These are phyloP conservation scores for Listronotus oregonensis DNA, from an alignment of 1,140 invertebrate species.

Conservation along the genomic window DNA sequence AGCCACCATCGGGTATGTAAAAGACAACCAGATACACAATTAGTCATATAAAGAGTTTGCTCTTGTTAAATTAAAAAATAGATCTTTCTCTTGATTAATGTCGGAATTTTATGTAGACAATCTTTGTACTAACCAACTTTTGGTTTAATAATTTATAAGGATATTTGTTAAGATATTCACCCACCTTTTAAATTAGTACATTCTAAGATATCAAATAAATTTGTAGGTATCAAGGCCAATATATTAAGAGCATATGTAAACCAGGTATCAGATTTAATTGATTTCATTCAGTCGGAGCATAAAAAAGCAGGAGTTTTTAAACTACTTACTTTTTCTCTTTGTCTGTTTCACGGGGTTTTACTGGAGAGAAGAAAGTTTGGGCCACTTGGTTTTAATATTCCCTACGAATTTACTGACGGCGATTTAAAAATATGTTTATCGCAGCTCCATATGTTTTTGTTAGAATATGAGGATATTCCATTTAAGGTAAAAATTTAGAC, in stretches of 20 bases:
- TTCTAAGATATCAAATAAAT: background rate
- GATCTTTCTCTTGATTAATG: no score
- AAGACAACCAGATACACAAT: no score
- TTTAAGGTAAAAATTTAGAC: conserved; percentile 59
- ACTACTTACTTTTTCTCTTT: conserved; percentile 68
- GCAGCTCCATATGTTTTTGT: conserved; percentile 70
- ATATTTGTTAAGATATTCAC: no score
- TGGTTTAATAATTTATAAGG: no score
- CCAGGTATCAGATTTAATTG: conserved; percentile 60
- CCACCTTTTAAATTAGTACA: no score
- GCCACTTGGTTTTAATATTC: conserved; percentile 75
- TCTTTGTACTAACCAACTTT: no score
- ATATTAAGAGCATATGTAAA: conserved; percentile 65
- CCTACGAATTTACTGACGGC: conserved; percentile 75
- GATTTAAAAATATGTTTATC: conserved; percentile 74
- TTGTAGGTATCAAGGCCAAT: conserved; percentile 62
- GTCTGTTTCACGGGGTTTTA: conserved; percentile 72
- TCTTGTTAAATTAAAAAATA: no score
- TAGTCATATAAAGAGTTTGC: no score
- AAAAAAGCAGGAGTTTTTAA: conserved; percentile 66
- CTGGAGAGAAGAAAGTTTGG: conserved; percentile 75
- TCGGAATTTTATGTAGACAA: no score
- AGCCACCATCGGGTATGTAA: conserved; percentile 67
- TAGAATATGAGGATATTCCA: conserved; percentile 67
- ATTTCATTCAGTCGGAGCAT: conserved; percentile 61